These are phyloP conservation scores for Aphidius colemani DNA, from an alignment of 2,888 invertebrate genomes.

Conservation along the genomic window DNA sequence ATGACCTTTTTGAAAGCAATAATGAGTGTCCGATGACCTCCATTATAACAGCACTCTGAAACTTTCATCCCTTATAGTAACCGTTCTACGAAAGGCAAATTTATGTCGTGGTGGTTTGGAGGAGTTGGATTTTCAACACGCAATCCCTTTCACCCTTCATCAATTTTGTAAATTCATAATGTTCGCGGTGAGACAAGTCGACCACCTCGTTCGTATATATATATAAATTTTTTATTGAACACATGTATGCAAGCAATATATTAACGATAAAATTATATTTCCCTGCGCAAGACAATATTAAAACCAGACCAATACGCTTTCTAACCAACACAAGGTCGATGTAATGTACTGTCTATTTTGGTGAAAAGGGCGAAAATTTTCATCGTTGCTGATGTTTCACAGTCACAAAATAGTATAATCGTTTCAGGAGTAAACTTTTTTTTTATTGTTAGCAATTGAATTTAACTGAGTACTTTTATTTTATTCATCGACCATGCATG, in stretches of 20 bases:
- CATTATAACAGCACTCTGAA: conserved; percentile 2
- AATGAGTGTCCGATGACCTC: conserved; percentile 12
- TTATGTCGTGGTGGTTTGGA: conserved; percentile 9
- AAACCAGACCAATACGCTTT: conserved; percentile 3
- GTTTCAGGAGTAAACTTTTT: neutral
- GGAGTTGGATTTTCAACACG: conserved; percentile 15
- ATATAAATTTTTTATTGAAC: neutral
- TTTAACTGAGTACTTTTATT: too few relatives aligned
- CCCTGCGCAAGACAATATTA: neutral
- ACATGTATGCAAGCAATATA: neutral
- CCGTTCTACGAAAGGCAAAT: conserved; percentile 17
- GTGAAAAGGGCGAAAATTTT: neutral
- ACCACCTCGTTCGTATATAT: conserved; percentile 7
- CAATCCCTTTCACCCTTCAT: conserved; percentile 27
- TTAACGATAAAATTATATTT: conserved; percentile 17
- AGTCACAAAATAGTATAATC: neutral
- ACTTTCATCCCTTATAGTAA: conserved; percentile 16
- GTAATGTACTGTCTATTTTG: conserved; percentile 1
- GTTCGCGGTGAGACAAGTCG: conserved; percentile 21
- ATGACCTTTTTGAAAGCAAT: neutral
- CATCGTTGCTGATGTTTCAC: conserved; percentile 2
- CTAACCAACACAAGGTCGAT: neutral
- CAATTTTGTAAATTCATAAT: conserved; percentile 41
- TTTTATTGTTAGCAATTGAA: too few relatives aligned
- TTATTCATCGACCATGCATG: too few relatives aligned